phyloP scores from a whole-genome alignment of 2,888 invertebrate species.

The Microlaimidae sp. region DNA sequence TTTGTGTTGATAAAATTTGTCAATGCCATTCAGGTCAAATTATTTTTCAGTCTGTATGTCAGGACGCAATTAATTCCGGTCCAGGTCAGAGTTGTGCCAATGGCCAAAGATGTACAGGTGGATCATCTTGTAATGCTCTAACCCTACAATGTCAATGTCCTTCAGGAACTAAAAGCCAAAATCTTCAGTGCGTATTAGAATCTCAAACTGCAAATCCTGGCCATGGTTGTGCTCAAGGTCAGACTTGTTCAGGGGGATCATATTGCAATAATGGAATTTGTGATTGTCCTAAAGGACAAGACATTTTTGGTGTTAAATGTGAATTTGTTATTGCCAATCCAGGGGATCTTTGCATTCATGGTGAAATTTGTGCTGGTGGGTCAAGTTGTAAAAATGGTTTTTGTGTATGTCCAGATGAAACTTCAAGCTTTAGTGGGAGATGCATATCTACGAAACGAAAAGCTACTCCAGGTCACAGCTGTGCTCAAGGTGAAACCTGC shows the following conservation, averaged over 20 bases:
- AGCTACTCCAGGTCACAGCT: constrained; percentile 1
- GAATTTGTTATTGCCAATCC: neutral
- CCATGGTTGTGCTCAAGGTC: neutral
- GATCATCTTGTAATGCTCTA: neutral
- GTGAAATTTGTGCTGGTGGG: neutral
- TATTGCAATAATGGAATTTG: neutral
- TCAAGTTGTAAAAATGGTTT: neutral
- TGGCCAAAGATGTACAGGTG: neutral
- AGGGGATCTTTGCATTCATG: neutral
- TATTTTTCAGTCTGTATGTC: no score
- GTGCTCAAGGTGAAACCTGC: neutral
- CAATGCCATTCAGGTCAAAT: neutral
- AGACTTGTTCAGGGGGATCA: neutral
- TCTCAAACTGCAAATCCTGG: neutral
- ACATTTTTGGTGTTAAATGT: neutral
- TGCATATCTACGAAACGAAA: neutral
- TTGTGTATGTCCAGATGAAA: neutral
- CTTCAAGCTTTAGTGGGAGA: neutral
- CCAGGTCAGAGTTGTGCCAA: constrained; percentile 5
- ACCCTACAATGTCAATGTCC: neutral
- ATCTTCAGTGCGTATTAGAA: neutral
- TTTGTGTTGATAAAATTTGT: neutral
- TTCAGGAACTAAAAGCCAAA: neutral
- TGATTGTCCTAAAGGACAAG: neutral
- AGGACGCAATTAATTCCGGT: neutral